A percentile compares a stretch with the other conserved stretches of the same genome.
phyloP scores from a whole-genome alignment of 1,140 invertebrate species.

The Papilio glaucus region DNA sequence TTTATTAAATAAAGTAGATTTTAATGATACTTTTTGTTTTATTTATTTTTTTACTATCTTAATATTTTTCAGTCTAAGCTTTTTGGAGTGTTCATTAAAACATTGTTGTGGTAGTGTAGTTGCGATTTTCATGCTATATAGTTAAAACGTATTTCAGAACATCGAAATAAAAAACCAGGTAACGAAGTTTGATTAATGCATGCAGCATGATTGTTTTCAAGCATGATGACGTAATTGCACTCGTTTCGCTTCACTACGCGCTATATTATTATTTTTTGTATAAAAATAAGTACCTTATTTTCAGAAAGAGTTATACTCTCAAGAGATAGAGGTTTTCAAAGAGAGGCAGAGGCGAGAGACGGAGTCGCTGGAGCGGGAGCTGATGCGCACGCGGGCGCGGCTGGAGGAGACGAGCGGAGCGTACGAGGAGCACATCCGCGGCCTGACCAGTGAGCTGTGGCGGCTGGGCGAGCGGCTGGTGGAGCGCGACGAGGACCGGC shows the following conservation, averaged over 20 bases:
- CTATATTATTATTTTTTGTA: background rate
- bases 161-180: constrained; percentile 42
- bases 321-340: constrained; percentile 81
- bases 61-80: constrained; percentile 43
- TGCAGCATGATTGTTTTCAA: constrained; percentile 22
- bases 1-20: constrained; percentile 73
- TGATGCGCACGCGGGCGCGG: constrained; percentile 77
- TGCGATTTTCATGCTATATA: constrained; percentile 40
- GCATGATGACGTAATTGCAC: background rate
- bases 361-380: constrained; percentile 66
- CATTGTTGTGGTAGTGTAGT: constrained; percentile 52
- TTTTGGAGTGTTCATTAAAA: constrained; percentile 67
- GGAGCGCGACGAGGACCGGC: constrained; percentile 83
- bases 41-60: constrained; percentile 24
- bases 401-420: constrained; percentile 82
- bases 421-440: constrained; percentile 84
- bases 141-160: background rate
- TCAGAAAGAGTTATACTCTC: constrained; percentile 83
- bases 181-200: constrained; percentile 40
- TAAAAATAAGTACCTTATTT: constrained; percentile 44
- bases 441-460: constrained; percentile 84
- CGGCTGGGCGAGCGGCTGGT: constrained; percentile 85
- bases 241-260: constrained; percentile 4
- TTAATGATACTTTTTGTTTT: constrained; percentile 54
- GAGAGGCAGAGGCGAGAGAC: constrained; percentile 79